Percentiles rank a stretch among this genome's conserved stretches.
Conservation (phyloP, 2,888 invertebrate species). For the Ectemnius cavifrons region DNA sequence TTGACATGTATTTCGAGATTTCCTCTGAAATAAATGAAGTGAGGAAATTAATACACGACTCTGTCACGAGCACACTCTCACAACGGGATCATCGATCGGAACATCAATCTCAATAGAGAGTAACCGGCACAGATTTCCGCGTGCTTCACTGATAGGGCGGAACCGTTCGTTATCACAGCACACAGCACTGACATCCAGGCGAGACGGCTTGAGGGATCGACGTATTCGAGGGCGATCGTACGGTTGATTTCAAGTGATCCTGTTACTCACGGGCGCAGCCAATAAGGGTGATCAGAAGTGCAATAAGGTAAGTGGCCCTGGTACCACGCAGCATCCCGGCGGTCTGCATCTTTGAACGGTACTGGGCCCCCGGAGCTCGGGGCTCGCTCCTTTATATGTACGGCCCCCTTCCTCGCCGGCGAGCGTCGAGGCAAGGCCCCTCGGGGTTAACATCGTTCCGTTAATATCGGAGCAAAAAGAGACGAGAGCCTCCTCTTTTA, state of each 20-base stretch:
- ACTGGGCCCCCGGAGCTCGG: constrained; percentile 74
- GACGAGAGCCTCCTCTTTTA: constrained; percentile 37
- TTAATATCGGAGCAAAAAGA: constrained; percentile 59
- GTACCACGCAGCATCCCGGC: constrained; percentile 73
- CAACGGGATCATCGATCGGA: neutral
- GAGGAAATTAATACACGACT: no score
- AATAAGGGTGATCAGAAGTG: constrained; percentile 65
- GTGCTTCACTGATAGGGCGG: constrained; percentile 4
- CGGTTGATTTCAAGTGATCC: constrained; percentile 45
- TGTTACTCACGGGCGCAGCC: constrained; percentile 70
- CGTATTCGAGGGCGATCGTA: constrained; percentile 17
- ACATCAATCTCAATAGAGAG: neutral
- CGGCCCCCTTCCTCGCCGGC: constrained; percentile 59
- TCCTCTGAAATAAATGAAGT: no score
- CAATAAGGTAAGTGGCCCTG: constrained; percentile 65
- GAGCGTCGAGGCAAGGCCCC: constrained; percentile 57
- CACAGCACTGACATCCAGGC: constrained; percentile 32
- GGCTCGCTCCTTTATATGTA: constrained; percentile 75
- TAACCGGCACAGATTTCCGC: constrained; percentile 4
- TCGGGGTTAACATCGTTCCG: constrained; percentile 67
- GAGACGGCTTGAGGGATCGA: neutral
- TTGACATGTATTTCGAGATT: no score
- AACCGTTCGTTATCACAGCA: constrained; percentile 9
- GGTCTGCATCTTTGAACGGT: constrained; percentile 75
- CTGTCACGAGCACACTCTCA: no score